Base-by-base conservation (phyloP, 2,888 invertebrate genomes). In the Agrilus cyanescens region DNA sequence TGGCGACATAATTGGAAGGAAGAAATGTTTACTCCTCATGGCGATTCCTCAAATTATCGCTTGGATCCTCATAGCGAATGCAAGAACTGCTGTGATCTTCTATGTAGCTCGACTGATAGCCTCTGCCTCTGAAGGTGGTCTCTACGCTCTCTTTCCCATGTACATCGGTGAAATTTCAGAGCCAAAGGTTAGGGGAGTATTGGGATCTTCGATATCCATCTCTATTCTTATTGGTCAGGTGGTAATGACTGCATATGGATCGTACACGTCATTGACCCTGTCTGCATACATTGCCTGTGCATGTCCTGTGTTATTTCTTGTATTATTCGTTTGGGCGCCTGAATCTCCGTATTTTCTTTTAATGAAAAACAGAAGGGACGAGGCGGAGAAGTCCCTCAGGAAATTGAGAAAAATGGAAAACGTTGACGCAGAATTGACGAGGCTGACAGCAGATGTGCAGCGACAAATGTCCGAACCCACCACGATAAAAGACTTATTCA, bases 281-380 rank as follows among this genome's bases (percentile, higher is more conserved):
- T 29, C 44, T 18, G 46, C 46, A 4, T 46, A 32, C 30, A 31
- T 42, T 31, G 44, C 44, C 8, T 42, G 57, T 4, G 48, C 41
- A 2, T 53, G 53, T 32, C 52, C 53, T 12, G 38, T 50, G 25
- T 47, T 32, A 14, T 59, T 13, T 55, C 55, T 8, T 44, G 42
- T 42, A 55, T 56, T 46, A 46, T 59, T 18, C 25, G 10, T 41
- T 12, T 44, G 41, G 39, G 67, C 80, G 58, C 82, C 81, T 10
- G 82, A 82, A 65, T 70, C 73, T 1, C 77, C 78, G 0, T 66
- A 73, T 43, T 70, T 61, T 49, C 53, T 61, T 42, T 48, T 70
- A 13, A 59, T 65, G 38, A 62, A 57, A 33, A 57, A 58, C 7
- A 20, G 50, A 32, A 32, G 16, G 3, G 48, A 52, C 13, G 52